A percentile compares a stretch with the other conserved stretches of the same genome.
Conservation (phyloP, 2,888 invertebrate species). For the Marronus borbonicus region DNA sequence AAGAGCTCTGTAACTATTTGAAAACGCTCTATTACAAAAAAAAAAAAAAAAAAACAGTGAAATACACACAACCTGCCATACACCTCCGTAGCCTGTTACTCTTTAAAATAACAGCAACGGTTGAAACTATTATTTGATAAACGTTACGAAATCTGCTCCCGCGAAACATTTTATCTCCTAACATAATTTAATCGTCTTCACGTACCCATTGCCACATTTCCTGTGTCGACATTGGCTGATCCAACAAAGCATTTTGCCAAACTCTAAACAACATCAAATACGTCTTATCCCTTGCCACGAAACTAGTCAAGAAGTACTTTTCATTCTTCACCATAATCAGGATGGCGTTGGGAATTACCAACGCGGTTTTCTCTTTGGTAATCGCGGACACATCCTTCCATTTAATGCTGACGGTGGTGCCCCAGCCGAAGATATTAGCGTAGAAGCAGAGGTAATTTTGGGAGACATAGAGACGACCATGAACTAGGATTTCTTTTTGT, state of each 20-base stretch:
- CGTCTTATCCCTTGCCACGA: constrained; percentile 94
- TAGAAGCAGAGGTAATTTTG: constrained; percentile 97
- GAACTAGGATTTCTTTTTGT: constrained; percentile 95
- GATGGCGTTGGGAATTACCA: constrained; percentile 97
- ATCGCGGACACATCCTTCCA: constrained; percentile 95
- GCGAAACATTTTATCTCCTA: too few species aligned
- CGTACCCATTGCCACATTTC: constrained; percentile 92
- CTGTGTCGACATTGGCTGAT: constrained; percentile 86
- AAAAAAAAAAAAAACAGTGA: too few species aligned
- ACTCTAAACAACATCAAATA: constrained; percentile 96
- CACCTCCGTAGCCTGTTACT: too few species aligned
- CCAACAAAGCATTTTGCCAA: constrained; percentile 96
- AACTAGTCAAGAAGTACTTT: constrained; percentile 95
- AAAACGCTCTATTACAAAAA: too few species aligned
- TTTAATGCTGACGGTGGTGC: constrained; percentile 87
- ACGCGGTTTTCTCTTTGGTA: constrained; percentile 94
- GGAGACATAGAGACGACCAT: constrained; percentile 95
- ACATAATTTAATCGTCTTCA: constrained; percentile 50
- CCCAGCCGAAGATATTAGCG: constrained; percentile 98
- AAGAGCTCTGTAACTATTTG: too few species aligned
- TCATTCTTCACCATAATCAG: constrained; percentile 86
- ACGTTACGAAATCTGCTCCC: too few species aligned
- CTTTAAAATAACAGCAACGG: too few species aligned
- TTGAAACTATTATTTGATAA: too few species aligned
- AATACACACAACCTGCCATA: too few species aligned